Conservation (phyloP, 2,113 vertebrate species). For the Tachycineta bicolor region DNA sequence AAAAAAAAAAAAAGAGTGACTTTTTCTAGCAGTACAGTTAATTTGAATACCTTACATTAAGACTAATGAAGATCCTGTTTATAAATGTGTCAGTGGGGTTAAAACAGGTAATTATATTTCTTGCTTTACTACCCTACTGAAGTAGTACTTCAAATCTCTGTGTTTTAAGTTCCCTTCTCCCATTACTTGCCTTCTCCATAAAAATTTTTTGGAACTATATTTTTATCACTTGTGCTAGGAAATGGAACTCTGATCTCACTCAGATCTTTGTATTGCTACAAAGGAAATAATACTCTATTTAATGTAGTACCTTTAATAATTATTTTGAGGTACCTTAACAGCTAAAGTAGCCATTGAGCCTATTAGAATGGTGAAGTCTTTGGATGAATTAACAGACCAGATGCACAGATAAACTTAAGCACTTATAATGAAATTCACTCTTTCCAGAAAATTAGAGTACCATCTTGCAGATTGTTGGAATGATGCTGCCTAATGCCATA, state of each 20-base stretch:
- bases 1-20: not conserved
- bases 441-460: slow-evolving; percentile 31
- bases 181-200: not conserved
- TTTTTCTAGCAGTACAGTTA: not conserved
- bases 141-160: not conserved
- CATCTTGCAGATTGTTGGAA: slow-evolving; percentile 53
- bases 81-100: not conserved
- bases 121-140: not conserved
- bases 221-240: not conserved
- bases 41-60: not conserved
- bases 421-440: not conserved
- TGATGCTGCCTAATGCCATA: not conserved
- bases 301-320: not conserved
- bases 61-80: not conserved
- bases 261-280: not conserved
- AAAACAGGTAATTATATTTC: not conserved
- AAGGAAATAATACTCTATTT: not conserved
- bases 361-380: not conserved
- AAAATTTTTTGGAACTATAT: not conserved
- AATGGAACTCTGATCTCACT: not conserved
- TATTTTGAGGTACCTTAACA: not conserved
- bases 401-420: not conserved
- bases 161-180: not conserved
- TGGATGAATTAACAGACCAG: slow-evolving; percentile 46
- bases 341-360: not conserved